Evolutionary conservation across 2,888 invertebrate species (phyloP).

Genomic region (Sinhomidia bicolor): DNA sequence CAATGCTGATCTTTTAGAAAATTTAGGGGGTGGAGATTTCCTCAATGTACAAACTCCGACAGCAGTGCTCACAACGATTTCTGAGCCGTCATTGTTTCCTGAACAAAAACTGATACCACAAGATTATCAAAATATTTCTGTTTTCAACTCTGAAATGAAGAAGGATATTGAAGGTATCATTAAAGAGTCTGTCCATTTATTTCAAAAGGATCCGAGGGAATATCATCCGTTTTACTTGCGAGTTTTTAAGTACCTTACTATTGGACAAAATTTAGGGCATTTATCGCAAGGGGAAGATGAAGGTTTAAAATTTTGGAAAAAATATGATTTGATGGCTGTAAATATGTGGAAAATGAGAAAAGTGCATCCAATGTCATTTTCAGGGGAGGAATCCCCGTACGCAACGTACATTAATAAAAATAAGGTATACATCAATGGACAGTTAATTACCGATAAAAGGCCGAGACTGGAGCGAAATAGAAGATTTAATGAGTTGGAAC

Average conservation of each 20-base stretch:
- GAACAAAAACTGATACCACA: no score
- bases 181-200: background rate
- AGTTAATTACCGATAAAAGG: background rate
- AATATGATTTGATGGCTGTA: background rate
- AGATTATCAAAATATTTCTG: background rate
- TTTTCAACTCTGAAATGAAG: background rate
- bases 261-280: background rate
- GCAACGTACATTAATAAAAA: background rate
- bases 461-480: background rate
- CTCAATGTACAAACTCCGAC: no score
- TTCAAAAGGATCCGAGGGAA: background rate
- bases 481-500: background rate
- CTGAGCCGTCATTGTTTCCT: no score
- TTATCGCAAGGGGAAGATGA: background rate
- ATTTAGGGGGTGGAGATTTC: no score
- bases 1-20: no score
- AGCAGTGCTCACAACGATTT: no score
- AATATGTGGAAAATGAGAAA: background rate
- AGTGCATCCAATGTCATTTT: background rate
- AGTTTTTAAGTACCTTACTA: background rate
- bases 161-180: background rate
- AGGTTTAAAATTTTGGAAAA: constrained; percentile 1
- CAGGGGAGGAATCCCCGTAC: background rate
- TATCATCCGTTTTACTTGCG: constrained; percentile 18
- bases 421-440: background rate